phyloP scores from a whole-genome alignment of 1,140 invertebrate species.

The Drosophila subpulchrella region DNA sequence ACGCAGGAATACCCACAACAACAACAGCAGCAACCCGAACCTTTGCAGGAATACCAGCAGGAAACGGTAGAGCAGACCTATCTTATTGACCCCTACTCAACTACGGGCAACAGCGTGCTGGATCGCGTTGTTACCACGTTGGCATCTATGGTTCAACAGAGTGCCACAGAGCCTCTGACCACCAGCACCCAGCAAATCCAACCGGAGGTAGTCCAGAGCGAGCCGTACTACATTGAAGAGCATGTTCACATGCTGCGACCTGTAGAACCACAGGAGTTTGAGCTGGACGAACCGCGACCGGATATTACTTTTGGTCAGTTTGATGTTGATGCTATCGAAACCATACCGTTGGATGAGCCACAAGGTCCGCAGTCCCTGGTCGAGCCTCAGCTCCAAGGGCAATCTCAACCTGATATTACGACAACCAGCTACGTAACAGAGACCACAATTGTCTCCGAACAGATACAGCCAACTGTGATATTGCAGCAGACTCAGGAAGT shows the following conservation, averaged over 20 bases:
- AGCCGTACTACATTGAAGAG: constrained; percentile 63
- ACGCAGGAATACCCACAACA: constrained; percentile 54
- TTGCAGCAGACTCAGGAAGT: constrained; percentile 33
- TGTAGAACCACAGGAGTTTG: constrained; percentile 74
- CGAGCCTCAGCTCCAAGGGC: constrained; percentile 2
- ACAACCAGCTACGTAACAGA: constrained; percentile 55
- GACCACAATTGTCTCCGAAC: constrained; percentile 33
- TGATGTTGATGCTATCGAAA: constrained; percentile 78
- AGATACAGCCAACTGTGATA: constrained; percentile 70
- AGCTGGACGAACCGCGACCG: constrained; percentile 71
- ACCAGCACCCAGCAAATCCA: constrained; percentile 70
- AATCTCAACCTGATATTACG: constrained; percentile 16
- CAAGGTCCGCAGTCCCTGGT: not conserved
- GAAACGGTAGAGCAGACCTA: constrained; percentile 57
- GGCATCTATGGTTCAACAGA: constrained; percentile 75
- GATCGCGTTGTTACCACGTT: constrained; percentile 76
- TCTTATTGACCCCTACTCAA: constrained; percentile 58
- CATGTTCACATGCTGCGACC: constrained; percentile 54
- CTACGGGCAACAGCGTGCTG: constrained; percentile 69
- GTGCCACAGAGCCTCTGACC: constrained; percentile 53
- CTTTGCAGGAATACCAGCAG: constrained; percentile 33
- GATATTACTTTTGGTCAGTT: constrained; percentile 82
- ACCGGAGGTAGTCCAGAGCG: constrained; percentile 19
- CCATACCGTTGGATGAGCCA: constrained; percentile 56
- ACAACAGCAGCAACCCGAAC: constrained; percentile 19